Conservation (phyloP, 2,797 vertebrate species). For the Poecilia velifera region DNA sequence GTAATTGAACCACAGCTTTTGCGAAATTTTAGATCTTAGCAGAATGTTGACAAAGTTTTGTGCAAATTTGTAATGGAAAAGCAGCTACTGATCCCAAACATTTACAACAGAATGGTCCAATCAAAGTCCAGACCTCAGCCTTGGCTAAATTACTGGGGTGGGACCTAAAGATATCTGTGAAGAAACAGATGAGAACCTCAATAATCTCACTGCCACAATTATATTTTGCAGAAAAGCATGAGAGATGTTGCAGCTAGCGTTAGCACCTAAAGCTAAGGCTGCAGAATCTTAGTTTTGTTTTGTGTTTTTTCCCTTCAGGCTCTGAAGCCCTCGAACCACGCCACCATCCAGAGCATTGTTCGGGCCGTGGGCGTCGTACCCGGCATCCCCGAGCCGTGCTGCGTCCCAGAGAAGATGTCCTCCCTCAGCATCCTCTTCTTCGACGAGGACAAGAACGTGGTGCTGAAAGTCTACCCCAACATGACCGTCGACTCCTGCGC, state of each 20-base stretch:
- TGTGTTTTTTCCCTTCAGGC: conserved; percentile 72
- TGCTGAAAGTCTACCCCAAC: conserved; percentile 97
- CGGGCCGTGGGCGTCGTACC: conserved; percentile 92
- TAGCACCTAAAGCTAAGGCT: not conserved
- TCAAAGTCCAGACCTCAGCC: not conserved
- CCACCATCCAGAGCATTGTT: conserved; percentile 98
- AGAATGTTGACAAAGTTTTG: too few species aligned
- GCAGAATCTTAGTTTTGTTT: not conserved
- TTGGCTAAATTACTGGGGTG: not conserved
- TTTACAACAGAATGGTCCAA: not conserved
- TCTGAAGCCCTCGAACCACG: conserved; percentile 95
- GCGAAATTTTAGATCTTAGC: too few species aligned
- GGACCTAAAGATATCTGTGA: not conserved
- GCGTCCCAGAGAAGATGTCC: conserved; percentile 96
- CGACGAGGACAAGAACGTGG: conserved; percentile 95
- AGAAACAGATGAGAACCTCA: not conserved
- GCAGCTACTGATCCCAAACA: not conserved
- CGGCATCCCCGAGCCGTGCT: conserved; percentile 94
- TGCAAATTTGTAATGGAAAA: too few species aligned
- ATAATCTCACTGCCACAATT: not conserved
- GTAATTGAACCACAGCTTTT: too few species aligned
- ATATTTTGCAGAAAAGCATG: not conserved
- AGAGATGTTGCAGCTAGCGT: not conserved
- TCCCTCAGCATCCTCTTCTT: conserved; percentile 96
- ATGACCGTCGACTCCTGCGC: conserved; percentile 98